These are phyloP conservation scores for Hippopotamus amphibius DNA, from an alignment of 2,113 vertebrate genomes.

Conservation along the genomic window DNA sequence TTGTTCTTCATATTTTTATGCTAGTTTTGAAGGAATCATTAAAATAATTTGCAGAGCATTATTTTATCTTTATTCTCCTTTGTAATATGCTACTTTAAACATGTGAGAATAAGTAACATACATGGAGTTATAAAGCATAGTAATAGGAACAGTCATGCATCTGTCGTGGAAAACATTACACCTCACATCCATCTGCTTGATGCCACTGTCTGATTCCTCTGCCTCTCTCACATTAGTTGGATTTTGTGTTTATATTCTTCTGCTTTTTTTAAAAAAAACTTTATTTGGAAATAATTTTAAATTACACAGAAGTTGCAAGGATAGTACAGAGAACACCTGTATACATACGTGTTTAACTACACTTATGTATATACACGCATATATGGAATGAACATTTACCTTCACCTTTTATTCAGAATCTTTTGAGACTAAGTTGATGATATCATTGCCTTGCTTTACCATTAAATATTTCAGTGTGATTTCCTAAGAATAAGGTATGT, in stretches of 20 bases:
- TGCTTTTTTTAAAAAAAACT: not conserved
- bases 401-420: not conserved
- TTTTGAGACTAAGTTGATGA: not conserved
- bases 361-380: not conserved
- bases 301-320: not conserved
- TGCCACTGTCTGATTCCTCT: not conserved
- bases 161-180: not conserved
- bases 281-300: constrained; percentile 30
- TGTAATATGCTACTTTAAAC: not conserved
- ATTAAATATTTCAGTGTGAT: not conserved
- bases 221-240: not conserved
- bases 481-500: constrained; percentile 27
- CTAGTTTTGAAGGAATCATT: not conserved
- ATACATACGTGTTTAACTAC: not conserved
- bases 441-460: not conserved
- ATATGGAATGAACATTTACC: not conserved
- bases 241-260: not conserved
- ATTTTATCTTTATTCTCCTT: not conserved
- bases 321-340: not conserved
- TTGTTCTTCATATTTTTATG: not conserved
- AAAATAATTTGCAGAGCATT: not conserved
- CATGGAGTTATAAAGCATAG: not conserved
- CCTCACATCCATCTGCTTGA: not conserved
- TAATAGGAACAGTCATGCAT: not conserved
- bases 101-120: not conserved